These are phyloP conservation scores for Tinea pellionella DNA, from an alignment of 2,888 invertebrate genomes.

Conservation along the genomic window DNA sequence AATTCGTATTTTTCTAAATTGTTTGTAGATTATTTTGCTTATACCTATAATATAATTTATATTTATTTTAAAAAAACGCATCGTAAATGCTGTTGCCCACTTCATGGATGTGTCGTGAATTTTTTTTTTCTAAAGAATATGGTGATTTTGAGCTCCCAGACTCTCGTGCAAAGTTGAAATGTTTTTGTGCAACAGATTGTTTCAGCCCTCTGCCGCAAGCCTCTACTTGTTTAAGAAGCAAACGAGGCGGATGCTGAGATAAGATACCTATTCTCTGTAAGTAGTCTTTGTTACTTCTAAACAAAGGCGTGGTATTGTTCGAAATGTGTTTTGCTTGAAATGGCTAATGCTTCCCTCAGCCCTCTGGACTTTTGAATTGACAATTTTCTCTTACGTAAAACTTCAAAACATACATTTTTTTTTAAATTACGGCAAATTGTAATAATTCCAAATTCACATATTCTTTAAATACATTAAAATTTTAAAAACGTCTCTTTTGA, in stretches of 20 bases:
- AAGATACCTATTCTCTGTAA: constrained; percentile 18
- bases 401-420: too few relatives aligned
- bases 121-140: neutral
- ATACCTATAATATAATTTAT: too few relatives aligned
- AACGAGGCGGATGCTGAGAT: constrained; percentile 37
- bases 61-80: too few relatives aligned
- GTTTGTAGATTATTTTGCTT: too few relatives aligned
- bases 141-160: neutral
- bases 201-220: constrained; percentile 2
- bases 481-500: too few relatives aligned
- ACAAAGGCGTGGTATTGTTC: constrained; percentile 44
- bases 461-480: too few relatives aligned
- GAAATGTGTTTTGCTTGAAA: constrained; percentile 50
- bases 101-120: neutral
- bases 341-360: constrained; percentile 32
- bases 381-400: neutral
- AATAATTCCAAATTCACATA: too few relatives aligned
- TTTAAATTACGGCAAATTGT: too few relatives aligned
- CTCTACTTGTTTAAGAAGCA: constrained; percentile 37
- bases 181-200: constrained; percentile 11
- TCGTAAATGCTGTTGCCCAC: neutral
- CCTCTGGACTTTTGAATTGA: neutral
- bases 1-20: too few relatives aligned
- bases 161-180: neutral
- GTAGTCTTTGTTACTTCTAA: constrained; percentile 45